Percentiles rank a stretch among this genome's conserved stretches.
phyloP scores from a whole-genome alignment of 1,140 invertebrate genomes.

The Neodiprion fabricii region DNA sequence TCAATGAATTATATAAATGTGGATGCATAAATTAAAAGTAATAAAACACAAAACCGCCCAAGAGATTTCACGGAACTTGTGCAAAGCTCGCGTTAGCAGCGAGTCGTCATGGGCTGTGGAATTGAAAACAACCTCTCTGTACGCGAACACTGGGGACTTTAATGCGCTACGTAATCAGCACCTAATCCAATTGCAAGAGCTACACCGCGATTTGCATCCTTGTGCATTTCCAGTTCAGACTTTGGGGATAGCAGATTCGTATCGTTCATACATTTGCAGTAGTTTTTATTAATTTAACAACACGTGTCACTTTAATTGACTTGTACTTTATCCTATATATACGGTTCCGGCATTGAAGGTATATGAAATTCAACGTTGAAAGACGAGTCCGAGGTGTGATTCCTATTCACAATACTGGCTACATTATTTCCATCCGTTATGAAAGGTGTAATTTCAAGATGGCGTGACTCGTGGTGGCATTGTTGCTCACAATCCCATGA shows the following conservation, averaged over 20 bases:
- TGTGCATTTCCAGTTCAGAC: too few species aligned
- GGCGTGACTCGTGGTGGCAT: slow-evolving; percentile 31
- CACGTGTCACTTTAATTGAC: too few species aligned
- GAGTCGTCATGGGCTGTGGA: background rate
- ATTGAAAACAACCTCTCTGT: background rate
- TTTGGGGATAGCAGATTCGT: too few species aligned
- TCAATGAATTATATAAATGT: too few species aligned
- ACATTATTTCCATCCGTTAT: slow-evolving; percentile 30
- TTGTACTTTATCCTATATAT: background rate
- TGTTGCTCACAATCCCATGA: slow-evolving; percentile 39
- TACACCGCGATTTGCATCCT: too few species aligned
- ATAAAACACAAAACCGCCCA: too few species aligned
- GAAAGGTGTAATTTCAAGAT: slow-evolving; percentile 35
- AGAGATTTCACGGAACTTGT: too few species aligned
- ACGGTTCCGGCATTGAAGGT: background rate
- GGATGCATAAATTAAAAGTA: too few species aligned
- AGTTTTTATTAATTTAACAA: too few species aligned
- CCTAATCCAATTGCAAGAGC: background rate
- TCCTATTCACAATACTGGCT: slow-evolving; percentile 33
- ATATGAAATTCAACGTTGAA: background rate
- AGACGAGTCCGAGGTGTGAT: slow-evolving; percentile 26
- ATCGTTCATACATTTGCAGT: too few species aligned
- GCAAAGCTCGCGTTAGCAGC: too few species aligned
- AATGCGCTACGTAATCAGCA: background rate
- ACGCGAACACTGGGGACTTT: background rate